Percentiles rank a stretch among this genome's conserved stretches.
Evolutionary conservation across 2,113 vertebrate genomes (phyloP).

Genomic region (Macrotus californicus): DNA sequence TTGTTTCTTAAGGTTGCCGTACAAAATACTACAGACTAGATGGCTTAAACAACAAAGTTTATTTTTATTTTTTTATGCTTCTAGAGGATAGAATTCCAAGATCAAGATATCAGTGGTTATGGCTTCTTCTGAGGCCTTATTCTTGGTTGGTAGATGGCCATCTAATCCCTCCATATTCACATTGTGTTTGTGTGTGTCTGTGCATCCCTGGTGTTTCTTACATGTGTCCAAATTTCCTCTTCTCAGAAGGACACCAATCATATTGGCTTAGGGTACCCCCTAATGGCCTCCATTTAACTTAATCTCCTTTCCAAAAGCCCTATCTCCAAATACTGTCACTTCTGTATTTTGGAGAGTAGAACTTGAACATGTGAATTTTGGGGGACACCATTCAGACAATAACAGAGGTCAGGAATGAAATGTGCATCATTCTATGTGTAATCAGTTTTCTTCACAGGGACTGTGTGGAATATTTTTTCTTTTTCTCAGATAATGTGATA

Average conservation of each 20-base stretch:
- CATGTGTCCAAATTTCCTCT: not conserved
- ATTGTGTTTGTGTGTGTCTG: not conserved
- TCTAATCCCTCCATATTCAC: not conserved
- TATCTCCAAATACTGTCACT: not conserved
- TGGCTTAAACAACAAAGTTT: not conserved
- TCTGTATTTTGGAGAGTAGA: not conserved
- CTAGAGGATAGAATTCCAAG: not conserved
- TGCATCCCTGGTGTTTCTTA: not conserved
- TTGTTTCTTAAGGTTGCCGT: not conserved
- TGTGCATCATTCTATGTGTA: not conserved
- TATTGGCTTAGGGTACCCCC: too few relatives aligned
- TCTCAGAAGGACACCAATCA: not conserved
- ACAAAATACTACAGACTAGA: not conserved
- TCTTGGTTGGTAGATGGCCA: not conserved
- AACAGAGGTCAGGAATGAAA: not conserved
- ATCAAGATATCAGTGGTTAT: not conserved
- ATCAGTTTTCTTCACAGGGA: not conserved
- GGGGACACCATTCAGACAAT: not conserved
- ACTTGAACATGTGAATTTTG: not conserved
- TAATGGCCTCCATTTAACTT: not conserved
- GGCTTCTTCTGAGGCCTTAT: not conserved
- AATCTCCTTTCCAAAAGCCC: not conserved
- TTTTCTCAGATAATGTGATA: constrained; percentile 70
- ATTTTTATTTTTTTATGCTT: not conserved
- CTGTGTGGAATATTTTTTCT: not conserved